Conservation (phyloP, 2,113 vertebrate species). For the Leptocoma aspasia region DNA sequence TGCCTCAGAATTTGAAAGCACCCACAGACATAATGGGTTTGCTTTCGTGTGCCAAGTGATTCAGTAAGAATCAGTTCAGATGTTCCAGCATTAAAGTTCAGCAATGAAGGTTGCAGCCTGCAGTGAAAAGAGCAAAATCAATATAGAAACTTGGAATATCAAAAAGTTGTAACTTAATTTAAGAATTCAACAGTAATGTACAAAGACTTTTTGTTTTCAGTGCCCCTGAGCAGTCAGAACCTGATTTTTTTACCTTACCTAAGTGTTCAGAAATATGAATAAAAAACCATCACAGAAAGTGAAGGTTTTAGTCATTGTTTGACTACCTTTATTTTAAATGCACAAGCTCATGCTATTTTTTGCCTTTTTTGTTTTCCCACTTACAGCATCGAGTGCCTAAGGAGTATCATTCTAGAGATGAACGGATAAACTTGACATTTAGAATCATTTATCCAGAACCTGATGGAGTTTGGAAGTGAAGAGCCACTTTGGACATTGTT, state of each 20-base stretch:
- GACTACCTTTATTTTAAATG: background rate
- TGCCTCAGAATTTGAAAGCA: background rate
- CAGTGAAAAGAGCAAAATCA: background rate
- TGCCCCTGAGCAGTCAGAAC: background rate
- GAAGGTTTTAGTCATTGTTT: background rate
- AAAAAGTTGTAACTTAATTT: background rate
- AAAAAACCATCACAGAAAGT: background rate
- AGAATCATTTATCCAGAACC: constrained; percentile 82
- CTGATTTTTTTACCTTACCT: background rate
- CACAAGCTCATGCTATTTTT: background rate
- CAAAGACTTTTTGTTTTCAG: background rate
- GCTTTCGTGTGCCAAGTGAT: background rate
- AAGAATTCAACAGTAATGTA: background rate
- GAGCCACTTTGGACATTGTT: background rate
- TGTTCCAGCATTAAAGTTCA: background rate
- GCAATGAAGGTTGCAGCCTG: background rate
- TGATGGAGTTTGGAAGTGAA: constrained; percentile 30
- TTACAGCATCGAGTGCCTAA: constrained; percentile 91
- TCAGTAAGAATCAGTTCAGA: background rate
- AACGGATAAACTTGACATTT: constrained; percentile 92
- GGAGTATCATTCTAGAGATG: constrained; percentile 90
- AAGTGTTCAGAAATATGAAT: background rate
- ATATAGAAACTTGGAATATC: background rate
- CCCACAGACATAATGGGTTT: background rate
- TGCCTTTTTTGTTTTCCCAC: background rate